A percentile compares a stretch with the other conserved stretches of the same genome.
phyloP scores from a whole-genome alignment of 2,888 invertebrate species.

The Drosophila stalkeri region DNA sequence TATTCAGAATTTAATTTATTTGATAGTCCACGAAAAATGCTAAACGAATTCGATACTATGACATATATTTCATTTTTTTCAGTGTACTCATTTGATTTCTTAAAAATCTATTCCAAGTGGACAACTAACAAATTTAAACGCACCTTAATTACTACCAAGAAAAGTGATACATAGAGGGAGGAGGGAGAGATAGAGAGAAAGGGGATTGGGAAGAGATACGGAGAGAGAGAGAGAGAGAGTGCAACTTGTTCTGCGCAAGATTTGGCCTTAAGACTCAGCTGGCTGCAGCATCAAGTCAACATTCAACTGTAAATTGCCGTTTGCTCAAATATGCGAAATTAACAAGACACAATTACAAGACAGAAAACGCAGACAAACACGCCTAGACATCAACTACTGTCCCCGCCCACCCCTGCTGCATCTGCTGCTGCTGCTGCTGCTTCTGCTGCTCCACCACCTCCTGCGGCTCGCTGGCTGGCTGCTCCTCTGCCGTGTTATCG shows the following conservation, averaged over 20 bases:
- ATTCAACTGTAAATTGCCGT: constrained; percentile 78
- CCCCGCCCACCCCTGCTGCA: constrained; percentile 21
- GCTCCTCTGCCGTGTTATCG: constrained; percentile 65
- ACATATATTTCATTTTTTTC: background rate
- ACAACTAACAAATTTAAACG: constrained; percentile 79
- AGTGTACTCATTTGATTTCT: constrained; percentile 67
- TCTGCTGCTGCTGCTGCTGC: constrained; percentile 4
- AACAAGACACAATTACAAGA: constrained; percentile 81
- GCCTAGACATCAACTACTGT: constrained; percentile 65
- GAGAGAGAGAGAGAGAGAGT: background rate
- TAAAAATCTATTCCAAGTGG: constrained; percentile 70
- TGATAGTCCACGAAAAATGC: background rate
- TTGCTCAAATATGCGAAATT: constrained; percentile 81
- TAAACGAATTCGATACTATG: too few relatives aligned
- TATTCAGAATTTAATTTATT: background rate
- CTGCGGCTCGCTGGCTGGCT: constrained; percentile 4
- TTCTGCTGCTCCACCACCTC: constrained; percentile 20
- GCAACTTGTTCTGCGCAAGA: constrained; percentile 20
- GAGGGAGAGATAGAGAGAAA: background rate
- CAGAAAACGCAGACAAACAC: constrained; percentile 74
- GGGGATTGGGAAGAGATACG: background rate
- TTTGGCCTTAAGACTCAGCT: constrained; percentile 31
- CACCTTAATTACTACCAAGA: constrained; percentile 60
- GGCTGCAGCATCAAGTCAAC: constrained; percentile 45
- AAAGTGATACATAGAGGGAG: background rate